These are phyloP conservation scores for Dolomedes plantarius DNA, from an alignment of 2,888 invertebrate species.

Conservation along the genomic window DNA sequence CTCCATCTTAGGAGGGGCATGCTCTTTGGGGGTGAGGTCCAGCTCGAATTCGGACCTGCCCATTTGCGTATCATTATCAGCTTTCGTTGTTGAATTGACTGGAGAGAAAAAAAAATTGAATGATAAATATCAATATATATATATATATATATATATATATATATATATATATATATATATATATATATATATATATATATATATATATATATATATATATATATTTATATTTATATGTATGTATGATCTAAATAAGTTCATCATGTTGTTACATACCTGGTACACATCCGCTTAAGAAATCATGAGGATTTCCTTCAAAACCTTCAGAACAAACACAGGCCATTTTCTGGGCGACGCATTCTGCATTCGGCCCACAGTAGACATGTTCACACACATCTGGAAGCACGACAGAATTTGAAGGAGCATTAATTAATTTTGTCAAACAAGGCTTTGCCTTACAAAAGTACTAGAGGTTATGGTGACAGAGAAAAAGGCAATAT, in stretches of 20 bases:
- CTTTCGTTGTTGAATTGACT: slow-evolving; percentile 25
- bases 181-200: no score
- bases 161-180: no score
- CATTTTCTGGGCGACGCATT: slow-evolving; percentile 72
- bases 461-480: no score
- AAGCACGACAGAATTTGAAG: no score
- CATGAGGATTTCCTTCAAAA: slow-evolving; percentile 74
- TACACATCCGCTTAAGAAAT: slow-evolving; percentile 74
- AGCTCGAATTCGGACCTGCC: slow-evolving; percentile 34
- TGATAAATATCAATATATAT: no score
- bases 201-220: no score
- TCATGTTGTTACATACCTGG: slow-evolving; percentile 42
- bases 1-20: neutral
- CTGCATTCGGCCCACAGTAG: slow-evolving; percentile 75
- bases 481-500: no score
- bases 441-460: no score
- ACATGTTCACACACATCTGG: slow-evolving; percentile 74
- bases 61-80: neutral
- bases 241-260: no score
- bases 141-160: no score
- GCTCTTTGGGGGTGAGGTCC: slow-evolving; percentile 19
- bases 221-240: no score
- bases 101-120: neutral
- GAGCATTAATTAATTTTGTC: no score
- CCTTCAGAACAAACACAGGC: slow-evolving; percentile 75